A percentile compares a stretch with the other conserved stretches of the same genome.
Evolutionary conservation across 1,140 invertebrate genomes (phyloP).

Genomic region (Epicauta chinensis): DNA sequence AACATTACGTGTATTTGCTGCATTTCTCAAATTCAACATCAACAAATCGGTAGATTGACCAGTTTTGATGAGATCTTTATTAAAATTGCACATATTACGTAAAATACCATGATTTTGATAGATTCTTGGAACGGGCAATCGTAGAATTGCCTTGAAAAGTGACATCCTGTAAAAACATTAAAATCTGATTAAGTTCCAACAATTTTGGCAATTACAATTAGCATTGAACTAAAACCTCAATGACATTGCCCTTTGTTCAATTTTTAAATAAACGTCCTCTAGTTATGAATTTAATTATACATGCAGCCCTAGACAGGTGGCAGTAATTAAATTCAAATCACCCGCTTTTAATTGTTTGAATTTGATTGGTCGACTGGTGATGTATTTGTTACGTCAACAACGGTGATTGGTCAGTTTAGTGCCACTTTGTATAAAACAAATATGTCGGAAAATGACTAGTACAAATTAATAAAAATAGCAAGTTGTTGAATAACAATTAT

Average conservation of each 20-base stretch:
- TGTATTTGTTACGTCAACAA: constrained; percentile 6
- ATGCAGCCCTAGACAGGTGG: too few species aligned
- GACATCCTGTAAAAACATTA: constrained; percentile 8
- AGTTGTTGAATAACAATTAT: constrained; percentile 18
- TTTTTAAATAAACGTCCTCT: constrained; percentile 11
- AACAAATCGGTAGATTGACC: constrained; percentile 24
- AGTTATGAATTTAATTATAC: too few species aligned
- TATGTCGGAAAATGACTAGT: constrained; percentile 36
- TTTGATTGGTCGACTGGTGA: constrained; percentile 25
- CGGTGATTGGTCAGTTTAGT: constrained; percentile 18
- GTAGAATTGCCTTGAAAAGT: constrained; percentile 4
- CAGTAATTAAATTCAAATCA: too few species aligned
- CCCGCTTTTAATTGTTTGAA: not conserved
- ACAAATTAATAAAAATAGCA: constrained; percentile 32
- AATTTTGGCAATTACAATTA: too few species aligned
- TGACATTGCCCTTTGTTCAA: not conserved
- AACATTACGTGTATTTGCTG: constrained; percentile 17
- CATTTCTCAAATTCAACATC: constrained; percentile 30
- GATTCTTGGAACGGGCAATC: not conserved
- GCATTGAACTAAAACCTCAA: too few species aligned
- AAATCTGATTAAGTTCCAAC: not conserved
- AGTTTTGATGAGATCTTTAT: not conserved
- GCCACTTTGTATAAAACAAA: constrained; percentile 25
- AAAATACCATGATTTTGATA: constrained; percentile 3
- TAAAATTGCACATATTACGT: constrained; percentile 10